Evolutionary conservation across 2,113 vertebrate genomes (phyloP).

Genomic region (Leucopsar rothschildi): DNA sequence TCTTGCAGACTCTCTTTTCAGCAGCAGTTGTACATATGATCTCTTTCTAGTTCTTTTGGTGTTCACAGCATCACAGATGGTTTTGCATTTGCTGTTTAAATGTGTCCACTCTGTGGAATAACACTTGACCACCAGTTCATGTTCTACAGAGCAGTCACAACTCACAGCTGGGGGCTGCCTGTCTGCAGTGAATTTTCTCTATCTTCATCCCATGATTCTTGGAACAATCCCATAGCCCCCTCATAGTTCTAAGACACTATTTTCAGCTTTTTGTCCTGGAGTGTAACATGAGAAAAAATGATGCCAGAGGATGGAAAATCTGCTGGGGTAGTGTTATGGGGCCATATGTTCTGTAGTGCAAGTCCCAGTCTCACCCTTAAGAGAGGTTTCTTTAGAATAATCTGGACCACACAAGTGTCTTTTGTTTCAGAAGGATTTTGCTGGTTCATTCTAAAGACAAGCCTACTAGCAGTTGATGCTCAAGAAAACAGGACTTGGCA

Average conservation of each 20-base stretch:
- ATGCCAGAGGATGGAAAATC: not conserved
- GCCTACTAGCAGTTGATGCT: not conserved
- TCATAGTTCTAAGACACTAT: not conserved
- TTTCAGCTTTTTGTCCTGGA: not conserved
- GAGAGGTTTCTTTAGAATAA: not conserved
- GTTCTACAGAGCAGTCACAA: not conserved
- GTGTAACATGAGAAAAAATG: not conserved
- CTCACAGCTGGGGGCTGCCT: fast-evolving
- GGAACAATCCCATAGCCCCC: not conserved
- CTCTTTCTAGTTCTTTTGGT: not conserved
- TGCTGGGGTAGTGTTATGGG: not conserved
- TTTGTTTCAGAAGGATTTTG: not conserved
- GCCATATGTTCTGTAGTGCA: not conserved
- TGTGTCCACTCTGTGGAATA: not conserved
- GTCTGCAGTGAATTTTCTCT: not conserved
- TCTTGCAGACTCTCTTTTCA: not conserved
- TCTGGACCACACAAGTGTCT: fast-evolving
- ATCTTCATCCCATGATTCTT: not conserved
- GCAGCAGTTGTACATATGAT: not conserved
- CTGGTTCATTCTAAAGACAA: not conserved
- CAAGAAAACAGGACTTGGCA: not conserved
- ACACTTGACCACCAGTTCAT: not conserved
- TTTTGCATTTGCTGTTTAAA: not conserved
- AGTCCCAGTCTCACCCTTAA: not conserved
- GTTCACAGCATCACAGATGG: not conserved